Evolutionary conservation across 1,140 invertebrate species (phyloP).

Genomic region (Rhizoglyphus robini): DNA sequence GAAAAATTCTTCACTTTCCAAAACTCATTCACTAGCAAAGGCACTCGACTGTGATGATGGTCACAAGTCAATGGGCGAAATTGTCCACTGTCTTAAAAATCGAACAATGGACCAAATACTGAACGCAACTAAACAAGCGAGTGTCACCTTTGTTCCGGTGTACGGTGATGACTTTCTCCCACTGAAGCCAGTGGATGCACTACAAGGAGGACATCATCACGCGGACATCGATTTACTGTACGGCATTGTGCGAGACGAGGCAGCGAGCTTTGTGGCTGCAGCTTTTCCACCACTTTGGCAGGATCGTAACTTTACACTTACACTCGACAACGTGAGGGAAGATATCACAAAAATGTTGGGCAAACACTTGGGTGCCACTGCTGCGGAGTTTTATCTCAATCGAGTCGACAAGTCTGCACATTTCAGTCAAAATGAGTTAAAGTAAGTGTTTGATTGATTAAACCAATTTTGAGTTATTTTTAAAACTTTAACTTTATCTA

Average conservation of each 20-base stretch:
- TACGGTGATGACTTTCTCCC: conserved; percentile 12
- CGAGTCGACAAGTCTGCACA: not conserved
- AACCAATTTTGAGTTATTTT: too few species aligned
- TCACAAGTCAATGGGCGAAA: not conserved
- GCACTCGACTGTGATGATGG: not conserved
- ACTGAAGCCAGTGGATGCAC: not conserved
- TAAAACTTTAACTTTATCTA: not conserved
- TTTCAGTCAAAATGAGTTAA: not conserved
- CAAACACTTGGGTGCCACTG: not conserved
- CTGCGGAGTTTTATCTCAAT: not conserved
- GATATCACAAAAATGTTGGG: not conserved
- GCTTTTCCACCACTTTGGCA: not conserved
- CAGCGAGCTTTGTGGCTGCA: not conserved
- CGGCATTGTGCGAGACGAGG: conserved; percentile 7
- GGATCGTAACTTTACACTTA: not conserved
- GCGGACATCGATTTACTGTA: not conserved
- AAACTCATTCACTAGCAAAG: not conserved
- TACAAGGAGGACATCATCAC: conserved; percentile 1
- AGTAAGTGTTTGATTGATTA: not conserved
- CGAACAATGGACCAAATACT: not conserved
- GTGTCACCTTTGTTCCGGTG: not conserved
- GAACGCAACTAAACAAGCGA: not conserved
- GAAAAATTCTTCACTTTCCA: too few species aligned
- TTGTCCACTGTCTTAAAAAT: not conserved
- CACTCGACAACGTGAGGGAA: not conserved